Evolutionary conservation across 2,888 invertebrate genomes (phyloP), one percentile per base, ranked within the genome.

Genomic region (Lydus trimaculatus): DNA sequence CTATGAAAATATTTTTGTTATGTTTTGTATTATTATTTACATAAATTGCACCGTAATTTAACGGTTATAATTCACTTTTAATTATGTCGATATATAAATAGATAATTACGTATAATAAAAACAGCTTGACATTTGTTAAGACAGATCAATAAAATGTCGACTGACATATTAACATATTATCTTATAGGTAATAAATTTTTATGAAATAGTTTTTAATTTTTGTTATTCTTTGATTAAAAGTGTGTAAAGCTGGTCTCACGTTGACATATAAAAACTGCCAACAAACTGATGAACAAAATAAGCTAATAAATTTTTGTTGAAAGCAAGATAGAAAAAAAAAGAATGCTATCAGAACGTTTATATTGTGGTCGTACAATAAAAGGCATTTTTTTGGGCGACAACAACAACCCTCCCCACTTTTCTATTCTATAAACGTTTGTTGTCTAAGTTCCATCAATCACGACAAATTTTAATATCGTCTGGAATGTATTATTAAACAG

Each of bases 401-500:
- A 56, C 65, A 64, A 70, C 36, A 36, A 4, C 76, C 75, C 73
- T 78, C 80, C 79, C 81, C 80, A 77, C 78, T 80, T 81, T 82
- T 80, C 80, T 79, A 75, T 78, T 76, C 76, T 75, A 66, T 67
- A 75, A 76, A 75, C 78, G 78, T 78, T 80, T 83, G 81, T 82
- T 83, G 82, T 83, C 83, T 82, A 81, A 82, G 82, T 83, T 84
- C 82, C 85, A 85, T 85, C 85, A 85, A 85, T 85, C 85, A 85
- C 78, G 80, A 83, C 81, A 83, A 84, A 85, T 85, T 85, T 85
- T 85, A 85, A 85, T 85, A 85, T 85, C 84, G 83, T 82, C 61
- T 79, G 80, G 81, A 82, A 84, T 82, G 81, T 83, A 84, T 84
- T 84, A 84, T 83, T 83, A 83, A 78, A 79, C 81, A 81, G 83